Evolutionary conservation across 1,140 invertebrate genomes (phyloP).

Genomic region (Drosophila lowei): DNA sequence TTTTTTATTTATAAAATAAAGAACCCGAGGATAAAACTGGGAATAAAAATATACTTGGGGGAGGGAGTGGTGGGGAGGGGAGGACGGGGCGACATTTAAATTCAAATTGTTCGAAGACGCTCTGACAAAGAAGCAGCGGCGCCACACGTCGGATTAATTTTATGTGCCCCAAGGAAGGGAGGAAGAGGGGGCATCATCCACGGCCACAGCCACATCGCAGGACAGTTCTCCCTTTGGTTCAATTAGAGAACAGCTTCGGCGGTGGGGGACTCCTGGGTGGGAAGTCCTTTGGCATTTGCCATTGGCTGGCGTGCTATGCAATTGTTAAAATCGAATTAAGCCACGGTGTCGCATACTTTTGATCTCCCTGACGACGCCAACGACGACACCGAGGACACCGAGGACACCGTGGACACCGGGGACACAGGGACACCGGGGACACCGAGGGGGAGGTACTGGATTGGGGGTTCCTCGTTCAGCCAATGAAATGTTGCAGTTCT

Average conservation of each 20-base stretch:
- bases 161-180: slow-evolving; percentile 58
- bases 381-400: slow-evolving; percentile 13
- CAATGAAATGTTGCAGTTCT: slow-evolving; percentile 76
- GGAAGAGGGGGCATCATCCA: slow-evolving; percentile 14
- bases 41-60: slow-evolving; percentile 24
- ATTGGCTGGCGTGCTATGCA: slow-evolving; percentile 71
- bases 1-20: slow-evolving; percentile 48
- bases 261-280: not conserved
- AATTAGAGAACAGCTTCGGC: slow-evolving; percentile 52
- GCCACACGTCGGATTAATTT: slow-evolving; percentile 81
- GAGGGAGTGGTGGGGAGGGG: not conserved
- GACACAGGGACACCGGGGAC: slow-evolving; percentile 12
- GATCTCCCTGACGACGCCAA: slow-evolving; percentile 66
- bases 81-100: slow-evolving; percentile 69
- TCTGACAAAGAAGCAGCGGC: slow-evolving; percentile 66
- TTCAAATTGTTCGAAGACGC: slow-evolving; percentile 77
- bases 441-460: no score
- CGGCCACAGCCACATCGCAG: not conserved
- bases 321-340: slow-evolving; percentile 82
- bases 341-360: slow-evolving; percentile 81
- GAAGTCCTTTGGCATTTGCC: slow-evolving; percentile 50
- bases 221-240: slow-evolving; percentile 44
- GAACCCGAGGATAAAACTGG: slow-evolving; percentile 24
- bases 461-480: slow-evolving; percentile 36
- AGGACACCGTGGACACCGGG: slow-evolving; percentile 4